phyloP scores from a whole-genome alignment of 2,797 vertebrate genomes.

The Oreochromis mossambicus region DNA sequence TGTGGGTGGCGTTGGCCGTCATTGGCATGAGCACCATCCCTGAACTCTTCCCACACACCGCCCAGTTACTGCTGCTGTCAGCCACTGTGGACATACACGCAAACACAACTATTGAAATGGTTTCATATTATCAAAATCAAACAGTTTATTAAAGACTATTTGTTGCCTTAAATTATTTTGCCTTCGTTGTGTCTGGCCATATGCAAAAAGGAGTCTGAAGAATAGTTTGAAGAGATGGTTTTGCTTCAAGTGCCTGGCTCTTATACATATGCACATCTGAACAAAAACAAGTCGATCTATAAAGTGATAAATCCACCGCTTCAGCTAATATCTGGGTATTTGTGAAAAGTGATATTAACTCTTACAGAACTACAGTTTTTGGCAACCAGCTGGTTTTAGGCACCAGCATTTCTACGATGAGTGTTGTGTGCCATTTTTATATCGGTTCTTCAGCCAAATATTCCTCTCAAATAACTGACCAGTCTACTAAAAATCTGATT shows the following conservation, averaged over 20 bases:
- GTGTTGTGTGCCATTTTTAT: not conserved
- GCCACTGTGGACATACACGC: slow-evolving; percentile 77
- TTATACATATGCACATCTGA: not conserved
- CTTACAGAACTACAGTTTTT: not conserved
- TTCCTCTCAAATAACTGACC: not conserved
- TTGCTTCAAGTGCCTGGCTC: not conserved
- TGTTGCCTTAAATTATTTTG: not conserved
- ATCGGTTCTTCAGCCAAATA: not conserved
- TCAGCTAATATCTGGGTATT: not conserved
- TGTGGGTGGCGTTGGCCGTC: slow-evolving; percentile 82
- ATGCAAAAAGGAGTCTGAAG: not conserved
- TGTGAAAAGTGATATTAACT: not conserved
- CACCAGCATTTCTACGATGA: not conserved
- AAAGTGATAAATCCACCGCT: not conserved
- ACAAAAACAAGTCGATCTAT: not conserved
- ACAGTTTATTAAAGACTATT: not conserved
- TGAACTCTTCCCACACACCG: slow-evolving; percentile 95
- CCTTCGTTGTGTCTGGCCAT: not conserved
- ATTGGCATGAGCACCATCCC: slow-evolving; percentile 91
- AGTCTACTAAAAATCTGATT: not conserved
- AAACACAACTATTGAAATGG: not conserved
- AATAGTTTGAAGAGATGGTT: not conserved
- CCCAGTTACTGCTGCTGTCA: slow-evolving; percentile 98
- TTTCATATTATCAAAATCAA: not conserved
- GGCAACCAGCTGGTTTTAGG: not conserved